Base-by-base conservation (phyloP, 2,888 invertebrate species). In the Deilephila porcellus region DNA sequence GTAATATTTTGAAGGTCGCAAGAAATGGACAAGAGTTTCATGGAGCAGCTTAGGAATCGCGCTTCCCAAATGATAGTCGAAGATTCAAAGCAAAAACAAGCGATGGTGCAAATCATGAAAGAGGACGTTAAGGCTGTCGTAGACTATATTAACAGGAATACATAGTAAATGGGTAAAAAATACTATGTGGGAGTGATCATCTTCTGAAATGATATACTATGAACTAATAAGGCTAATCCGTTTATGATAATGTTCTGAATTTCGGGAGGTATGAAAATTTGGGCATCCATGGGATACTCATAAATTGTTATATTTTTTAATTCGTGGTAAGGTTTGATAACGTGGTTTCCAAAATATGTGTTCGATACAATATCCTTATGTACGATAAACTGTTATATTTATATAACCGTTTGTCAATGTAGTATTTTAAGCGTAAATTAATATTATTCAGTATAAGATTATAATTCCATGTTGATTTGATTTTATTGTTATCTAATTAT, bases 71-170 rank as follows among this genome's bases (percentile, higher is more conserved):
- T 90, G 11, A 83, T 91, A 4, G 78, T 80, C 0, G 83, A 87
- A 0, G 91, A 92, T 71, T 84, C 84, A n/a, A 80, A 81, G 37
- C 83, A 85, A 76, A 92, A 88, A 59, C 79, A 80, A 0, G 81
- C 78, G 0, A 82, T 92, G 88, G 86, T 91, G 3, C 52, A 71
- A 0, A 71, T 92, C 1, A 79, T 92, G 0, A 83, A 79, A 17
- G 90, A 91, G 45, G 92, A 92, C 60, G 75, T 90, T 0, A 82
- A 85, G 71, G 81, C 86, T 0, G 85, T 83, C 1, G 20, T 84
- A 0, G 79, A 87, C 7, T 82, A 84, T 74, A 73, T 82, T 14
- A 76, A 76, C 1, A 79, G 64, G 64, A 37, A 71, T 56, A 56
- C 4, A 56, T n/a, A 56, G 7, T 56, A 56, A 56, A n/a, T n/a